Percentiles rank a stretch among this genome's conserved stretches.
Conservation (phyloP, 1,140 invertebrate genomes). For the Euura lappo region DNA sequence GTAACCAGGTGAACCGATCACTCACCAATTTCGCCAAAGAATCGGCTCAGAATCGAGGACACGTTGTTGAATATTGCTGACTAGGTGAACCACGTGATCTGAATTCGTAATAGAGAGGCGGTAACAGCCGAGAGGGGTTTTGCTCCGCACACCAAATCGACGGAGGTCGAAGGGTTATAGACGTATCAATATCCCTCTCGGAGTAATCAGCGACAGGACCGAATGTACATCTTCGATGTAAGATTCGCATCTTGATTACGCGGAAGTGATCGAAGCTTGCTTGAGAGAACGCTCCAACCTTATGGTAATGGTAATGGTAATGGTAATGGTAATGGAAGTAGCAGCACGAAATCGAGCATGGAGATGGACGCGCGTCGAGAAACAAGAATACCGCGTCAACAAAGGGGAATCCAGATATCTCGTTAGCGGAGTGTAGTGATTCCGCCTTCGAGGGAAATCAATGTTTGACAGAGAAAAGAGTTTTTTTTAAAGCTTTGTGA, state of each 20-base stretch:
- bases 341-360: neutral
- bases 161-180: neutral
- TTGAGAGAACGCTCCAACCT: neutral
- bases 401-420: no score
- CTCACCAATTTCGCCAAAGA: neutral
- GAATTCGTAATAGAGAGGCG: constrained; percentile 2
- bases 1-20: neutral
- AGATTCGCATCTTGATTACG: neutral
- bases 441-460: no score
- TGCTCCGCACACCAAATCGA: neutral
- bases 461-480: no score
- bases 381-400: no score
- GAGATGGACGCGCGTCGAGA: neutral
- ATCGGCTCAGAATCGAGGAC: neutral
- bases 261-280: neutral
- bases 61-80: constrained; percentile 3
- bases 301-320: neutral
- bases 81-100: neutral
- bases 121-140: neutral
- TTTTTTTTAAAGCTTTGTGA: no score
- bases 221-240: neutral
- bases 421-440: neutral
- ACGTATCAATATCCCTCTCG: neutral
- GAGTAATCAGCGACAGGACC: neutral
- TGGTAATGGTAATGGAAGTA: neutral